A percentile compares a stretch with the other conserved stretches of the same genome.
Evolutionary conservation across 1,140 invertebrate genomes (phyloP).

Genomic region (Achroia grisella): DNA sequence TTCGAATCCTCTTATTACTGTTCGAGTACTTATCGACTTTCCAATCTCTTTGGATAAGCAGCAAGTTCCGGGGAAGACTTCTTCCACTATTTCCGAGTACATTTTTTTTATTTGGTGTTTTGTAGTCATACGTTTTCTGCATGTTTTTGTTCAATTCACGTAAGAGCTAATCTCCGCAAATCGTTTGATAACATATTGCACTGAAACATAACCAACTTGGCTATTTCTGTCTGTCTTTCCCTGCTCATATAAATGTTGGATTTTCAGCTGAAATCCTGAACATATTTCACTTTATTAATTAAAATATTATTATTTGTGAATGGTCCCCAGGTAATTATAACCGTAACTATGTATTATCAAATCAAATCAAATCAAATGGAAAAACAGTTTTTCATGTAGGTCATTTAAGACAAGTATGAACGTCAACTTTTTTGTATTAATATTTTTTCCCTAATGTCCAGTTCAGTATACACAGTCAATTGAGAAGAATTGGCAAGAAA

Average conservation of each 20-base stretch:
- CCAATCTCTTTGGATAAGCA: slow-evolving; percentile 5
- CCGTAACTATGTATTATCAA: no score
- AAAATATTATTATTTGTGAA: no score
- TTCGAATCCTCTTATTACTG: slow-evolving; percentile 1
- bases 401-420: no score
- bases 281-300: neutral
- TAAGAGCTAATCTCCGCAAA: slow-evolving; percentile 5
- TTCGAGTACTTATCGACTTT: no score
- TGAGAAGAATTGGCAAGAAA: no score
- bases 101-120: slow-evolving; percentile 6
- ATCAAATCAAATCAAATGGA: no score
- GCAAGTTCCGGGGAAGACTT: slow-evolving; percentile 11
- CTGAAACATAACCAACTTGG: neutral
- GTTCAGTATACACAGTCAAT: no score
- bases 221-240: neutral
- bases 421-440: no score
- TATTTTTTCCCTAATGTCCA: no score
- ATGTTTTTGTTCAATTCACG: neutral
- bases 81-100: slow-evolving; percentile 10
- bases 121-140: slow-evolving; percentile 9
- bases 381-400: no score
- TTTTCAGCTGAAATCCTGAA: neutral
- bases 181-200: neutral
- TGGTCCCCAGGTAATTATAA: no score
- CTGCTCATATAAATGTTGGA: neutral